Evolutionary conservation across 2,113 vertebrate species (phyloP), one percentile per base, ranked within the genome.

Genomic region (Odocoileus hemionus): DNA sequence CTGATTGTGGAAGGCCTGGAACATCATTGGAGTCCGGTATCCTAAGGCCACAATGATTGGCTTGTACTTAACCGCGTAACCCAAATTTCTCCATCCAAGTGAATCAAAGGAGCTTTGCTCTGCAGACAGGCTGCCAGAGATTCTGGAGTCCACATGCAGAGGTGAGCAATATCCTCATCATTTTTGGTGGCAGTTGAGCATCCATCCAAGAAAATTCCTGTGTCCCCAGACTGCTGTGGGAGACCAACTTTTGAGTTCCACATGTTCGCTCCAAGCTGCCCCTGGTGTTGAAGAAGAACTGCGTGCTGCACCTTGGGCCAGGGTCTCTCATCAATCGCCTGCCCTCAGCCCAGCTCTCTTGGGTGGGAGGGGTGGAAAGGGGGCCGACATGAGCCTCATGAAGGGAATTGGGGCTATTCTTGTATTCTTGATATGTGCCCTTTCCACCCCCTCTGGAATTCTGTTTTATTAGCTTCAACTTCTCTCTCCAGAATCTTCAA

Each of bases 131-230:
- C 52, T 93, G 28, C 23, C 55, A 52, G 30, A 36, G 57, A 61
- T 43, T 67, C 85, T 82, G 50, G 79, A 54, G 47, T n/a, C 50
- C 33, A 43, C 23, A 14, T 26, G 39, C 11, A 76, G 39, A 76
- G 70, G 70, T 43, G 39, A 76, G 70, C 39, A 33, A 76, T 43
- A 15, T 43, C 17, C n/a, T 74, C 21, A 74, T 16, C 61, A 54
- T 15, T 78, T 84, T n/a, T 45, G 67, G 58, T 47, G 92, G 78
- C 50, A 17, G 13, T 5, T 30, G 91, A 89, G 7, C 78, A 39
- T 60, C 26, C 36, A 6, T 85, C 50, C 78, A 76, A 52, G 67
- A 96, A 97, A 78, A 97, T 96, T 88, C 55, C 84, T 91, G 60
- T 16, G 26, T 50, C 28, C 78, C 28, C 5, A 17, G 45, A 30